Base-by-base conservation (phyloP, 2,888 invertebrate genomes). In the Ophion costatus region DNA sequence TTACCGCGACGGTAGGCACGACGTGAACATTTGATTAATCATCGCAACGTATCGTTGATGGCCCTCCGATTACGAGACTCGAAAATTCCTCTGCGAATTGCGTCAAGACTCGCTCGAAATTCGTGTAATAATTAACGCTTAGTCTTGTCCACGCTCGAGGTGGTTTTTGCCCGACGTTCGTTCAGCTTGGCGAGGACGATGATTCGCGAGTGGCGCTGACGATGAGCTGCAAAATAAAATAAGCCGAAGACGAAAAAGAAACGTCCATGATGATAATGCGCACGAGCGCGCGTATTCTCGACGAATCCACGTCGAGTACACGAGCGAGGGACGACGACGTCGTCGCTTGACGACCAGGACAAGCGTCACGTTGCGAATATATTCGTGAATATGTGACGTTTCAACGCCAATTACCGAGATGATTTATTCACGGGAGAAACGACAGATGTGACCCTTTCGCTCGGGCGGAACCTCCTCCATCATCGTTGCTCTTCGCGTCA, bases 351-450 rank as follows among this genome's bases (percentile, higher is more conserved):
- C 69, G 78, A 71, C 80, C 61, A 38, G 70, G 42, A 64, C 71
- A 66, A 77, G 77, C 45, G 76, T 80, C 80, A 51, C 76, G 80
- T 77, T 80, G 80, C 80, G 76, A 73, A 84, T 73, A 77, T 51
- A 38, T 67, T 70, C 45, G 45, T 45, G 45, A 45, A 45, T 80
- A 79, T 84, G 73, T 77, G 80, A 87, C 85, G 82, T 83, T 82
- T 82, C 77, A 83, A 77, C 83, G 78, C 82, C 88, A 89, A 89
- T 89, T 89, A 89, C 87, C 87, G 69, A 78, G 76, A 86, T 86
- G 87, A 89, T 86, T 87, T 87, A 89, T 87, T 88, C 84, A 82
- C 87, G 64, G 57, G 63, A 29, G 79, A 64, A 77, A 70, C 74
- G 59, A 63, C 63, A 61, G 59, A 76, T 66, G 71, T 57, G 70